A percentile compares a stretch with the other conserved stretches of the same genome.
Evolutionary conservation across 2,888 invertebrate species (phyloP).

Genomic region (Phrixothrix hirtus): DNA sequence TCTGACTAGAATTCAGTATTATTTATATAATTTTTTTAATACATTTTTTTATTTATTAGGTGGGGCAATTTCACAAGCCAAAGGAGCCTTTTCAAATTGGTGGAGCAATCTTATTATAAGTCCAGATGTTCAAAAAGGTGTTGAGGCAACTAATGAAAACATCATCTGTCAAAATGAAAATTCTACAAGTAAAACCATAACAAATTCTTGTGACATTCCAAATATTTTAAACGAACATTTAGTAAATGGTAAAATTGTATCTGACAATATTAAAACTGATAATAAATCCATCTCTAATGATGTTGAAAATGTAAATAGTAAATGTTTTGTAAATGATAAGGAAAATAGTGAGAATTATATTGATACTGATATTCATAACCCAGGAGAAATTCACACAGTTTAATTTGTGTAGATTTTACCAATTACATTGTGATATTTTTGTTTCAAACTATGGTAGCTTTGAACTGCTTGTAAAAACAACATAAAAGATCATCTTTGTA

Average conservation of each 20-base stretch:
- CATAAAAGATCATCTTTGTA: no score
- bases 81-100: constrained; percentile 84
- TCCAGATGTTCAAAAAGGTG: constrained; percentile 49
- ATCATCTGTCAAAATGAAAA: constrained; percentile 14
- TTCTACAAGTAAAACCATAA: constrained; percentile 13
- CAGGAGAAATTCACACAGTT: constrained; percentile 48
- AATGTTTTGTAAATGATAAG: constrained; percentile 31
- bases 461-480: no score
- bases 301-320: constrained; percentile 34
- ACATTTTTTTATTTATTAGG: constrained; percentile 55
- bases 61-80: constrained; percentile 86
- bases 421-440: not conserved
- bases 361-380: constrained; percentile 37
- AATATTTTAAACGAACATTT: constrained; percentile 17
- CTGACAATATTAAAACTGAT: constrained; percentile 7
- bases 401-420: constrained; percentile 30
- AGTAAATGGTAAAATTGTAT: constrained; percentile 20
- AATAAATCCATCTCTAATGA: constrained; percentile 25
- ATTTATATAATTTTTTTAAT: not conserved
- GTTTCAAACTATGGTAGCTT: not conserved
- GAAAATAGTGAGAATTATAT: constrained; percentile 19
- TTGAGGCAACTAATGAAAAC: constrained; percentile 37
- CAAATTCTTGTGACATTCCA: constrained; percentile 34
- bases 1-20: no score
- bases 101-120: constrained; percentile 74